These are phyloP conservation scores for Polietes domitor DNA, from an alignment of 2,888 invertebrate species.

Conservation along the genomic window DNA sequence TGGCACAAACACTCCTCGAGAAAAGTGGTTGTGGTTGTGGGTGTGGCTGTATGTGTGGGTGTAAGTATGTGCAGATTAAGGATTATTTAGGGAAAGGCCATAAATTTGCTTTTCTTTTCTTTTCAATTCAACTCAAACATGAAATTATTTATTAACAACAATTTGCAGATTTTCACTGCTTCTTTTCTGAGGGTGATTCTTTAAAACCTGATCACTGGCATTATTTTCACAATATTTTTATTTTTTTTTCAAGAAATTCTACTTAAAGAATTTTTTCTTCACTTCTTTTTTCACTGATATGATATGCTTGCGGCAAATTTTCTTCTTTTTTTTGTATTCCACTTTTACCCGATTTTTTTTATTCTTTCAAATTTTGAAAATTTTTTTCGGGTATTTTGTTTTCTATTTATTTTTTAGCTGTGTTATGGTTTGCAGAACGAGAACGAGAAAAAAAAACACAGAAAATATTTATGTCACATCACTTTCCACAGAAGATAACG, in stretches of 20 bases:
- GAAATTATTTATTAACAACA: too few relatives aligned
- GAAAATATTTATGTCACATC: conserved; percentile 47
- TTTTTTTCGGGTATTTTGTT: conserved; percentile 10
- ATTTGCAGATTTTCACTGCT: not conserved
- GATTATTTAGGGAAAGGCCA: too few relatives aligned
- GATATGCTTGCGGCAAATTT: not conserved
- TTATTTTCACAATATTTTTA: not conserved
- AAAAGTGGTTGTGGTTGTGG: conserved; percentile 4
- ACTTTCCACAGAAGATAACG: conserved; percentile 17
- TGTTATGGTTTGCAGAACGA: not conserved
- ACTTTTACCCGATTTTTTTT: conserved; percentile 16
- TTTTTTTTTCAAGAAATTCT: not conserved
- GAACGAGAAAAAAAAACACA: not conserved
- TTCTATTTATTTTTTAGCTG: conserved; percentile 30
- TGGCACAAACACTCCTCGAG: conserved; percentile 27
- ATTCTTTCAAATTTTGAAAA: conserved; percentile 16
- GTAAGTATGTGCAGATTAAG: not conserved
- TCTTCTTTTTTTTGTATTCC: not conserved
- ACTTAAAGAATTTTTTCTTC: not conserved
- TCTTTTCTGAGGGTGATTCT: too few relatives aligned
- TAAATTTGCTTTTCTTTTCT: too few relatives aligned
- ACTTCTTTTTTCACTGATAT: not conserved
- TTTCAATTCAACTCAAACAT: too few relatives aligned
- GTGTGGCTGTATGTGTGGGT: not conserved
- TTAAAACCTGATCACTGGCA: not conserved